Evolutionary conservation across 2,888 invertebrate species (phyloP).

Genomic region (Capitulum mitella): DNA sequence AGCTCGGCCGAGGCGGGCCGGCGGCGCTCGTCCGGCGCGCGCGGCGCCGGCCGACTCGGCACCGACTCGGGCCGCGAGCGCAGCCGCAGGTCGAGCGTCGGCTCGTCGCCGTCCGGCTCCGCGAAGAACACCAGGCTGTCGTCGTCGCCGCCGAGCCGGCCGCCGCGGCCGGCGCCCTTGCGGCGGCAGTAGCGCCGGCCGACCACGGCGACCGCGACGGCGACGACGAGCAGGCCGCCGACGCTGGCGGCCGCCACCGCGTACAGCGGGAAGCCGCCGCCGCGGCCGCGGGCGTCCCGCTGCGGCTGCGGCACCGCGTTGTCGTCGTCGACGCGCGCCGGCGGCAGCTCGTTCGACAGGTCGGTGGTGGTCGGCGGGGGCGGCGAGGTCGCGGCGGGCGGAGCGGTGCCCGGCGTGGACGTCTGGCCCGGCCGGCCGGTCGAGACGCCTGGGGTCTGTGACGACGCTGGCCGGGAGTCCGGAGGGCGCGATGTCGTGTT

Average conservation of each 20-base stretch:
- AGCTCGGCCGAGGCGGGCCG: not conserved
- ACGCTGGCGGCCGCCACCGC: not conserved
- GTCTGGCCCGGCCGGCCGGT: not conserved
- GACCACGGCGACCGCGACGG: not conserved
- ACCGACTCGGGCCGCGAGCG: not conserved
- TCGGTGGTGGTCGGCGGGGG: not conserved
- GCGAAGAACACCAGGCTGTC: not conserved
- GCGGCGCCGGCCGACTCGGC: not conserved
- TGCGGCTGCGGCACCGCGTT: not conserved
- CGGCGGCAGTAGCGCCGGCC: not conserved
- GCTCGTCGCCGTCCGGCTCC: not conserved
- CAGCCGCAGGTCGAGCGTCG: not conserved
- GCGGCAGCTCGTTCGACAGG: not conserved
- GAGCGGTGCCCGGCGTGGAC: not conserved
- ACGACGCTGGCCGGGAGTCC: not conserved
- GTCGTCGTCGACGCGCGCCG: not conserved
- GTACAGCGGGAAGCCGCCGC: not conserved
- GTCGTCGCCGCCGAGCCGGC: not conserved
- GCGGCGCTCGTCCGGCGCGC: not conserved
- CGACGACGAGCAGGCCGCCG: not conserved
- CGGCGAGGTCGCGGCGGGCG: not conserved
- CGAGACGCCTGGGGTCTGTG: conserved; percentile 35
- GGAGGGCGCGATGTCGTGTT: no score
- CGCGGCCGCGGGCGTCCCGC: not conserved
- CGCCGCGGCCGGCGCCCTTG: not conserved